These are phyloP conservation scores for Polietes domitor DNA, from an alignment of 2,888 invertebrate species.

Conservation along the genomic window DNA sequence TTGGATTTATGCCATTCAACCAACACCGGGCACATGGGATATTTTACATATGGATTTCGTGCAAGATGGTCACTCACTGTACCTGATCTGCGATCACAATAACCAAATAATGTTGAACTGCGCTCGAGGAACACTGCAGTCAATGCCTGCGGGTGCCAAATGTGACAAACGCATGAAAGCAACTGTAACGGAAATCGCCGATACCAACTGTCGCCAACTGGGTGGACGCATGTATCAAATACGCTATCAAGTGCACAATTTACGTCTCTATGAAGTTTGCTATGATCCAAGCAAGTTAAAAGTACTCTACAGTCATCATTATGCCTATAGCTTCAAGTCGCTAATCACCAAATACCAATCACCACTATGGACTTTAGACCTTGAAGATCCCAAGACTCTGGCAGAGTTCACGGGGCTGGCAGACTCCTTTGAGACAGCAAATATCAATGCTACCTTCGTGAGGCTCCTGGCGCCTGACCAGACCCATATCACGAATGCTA, in stretches of 20 bases:
- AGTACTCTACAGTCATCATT: conserved; percentile 40
- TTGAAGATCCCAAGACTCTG: conserved; percentile 68
- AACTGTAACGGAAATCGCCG: not conserved
- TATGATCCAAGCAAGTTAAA: conserved; percentile 42
- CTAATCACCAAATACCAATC: conserved; percentile 40
- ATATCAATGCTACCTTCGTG: conserved; percentile 59
- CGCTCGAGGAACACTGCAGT: conserved; percentile 19
- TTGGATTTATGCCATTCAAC: conserved; percentile 53
- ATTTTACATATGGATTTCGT: conserved; percentile 53
- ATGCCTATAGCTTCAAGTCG: conserved; percentile 47
- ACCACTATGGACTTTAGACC: conserved; percentile 56
- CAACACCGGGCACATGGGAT: conserved; percentile 37
- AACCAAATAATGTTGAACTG: conserved; percentile 17
- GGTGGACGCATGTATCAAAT: conserved; percentile 39
- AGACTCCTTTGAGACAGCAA: conserved; percentile 66
- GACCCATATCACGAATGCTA: conserved; percentile 23
- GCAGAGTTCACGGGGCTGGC: conserved; percentile 69
- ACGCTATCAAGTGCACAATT: conserved; percentile 25
- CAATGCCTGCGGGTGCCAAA: not conserved
- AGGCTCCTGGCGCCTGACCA: conserved; percentile 42
- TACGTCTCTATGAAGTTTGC: conserved; percentile 45
- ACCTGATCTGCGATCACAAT: conserved; percentile 34
- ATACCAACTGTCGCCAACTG: conserved; percentile 1
- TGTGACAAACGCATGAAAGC: conserved; percentile 42
- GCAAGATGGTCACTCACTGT: conserved; percentile 29